Conservation (phyloP, 2,113 vertebrate species). For the Chaenogobius annularis region DNA sequence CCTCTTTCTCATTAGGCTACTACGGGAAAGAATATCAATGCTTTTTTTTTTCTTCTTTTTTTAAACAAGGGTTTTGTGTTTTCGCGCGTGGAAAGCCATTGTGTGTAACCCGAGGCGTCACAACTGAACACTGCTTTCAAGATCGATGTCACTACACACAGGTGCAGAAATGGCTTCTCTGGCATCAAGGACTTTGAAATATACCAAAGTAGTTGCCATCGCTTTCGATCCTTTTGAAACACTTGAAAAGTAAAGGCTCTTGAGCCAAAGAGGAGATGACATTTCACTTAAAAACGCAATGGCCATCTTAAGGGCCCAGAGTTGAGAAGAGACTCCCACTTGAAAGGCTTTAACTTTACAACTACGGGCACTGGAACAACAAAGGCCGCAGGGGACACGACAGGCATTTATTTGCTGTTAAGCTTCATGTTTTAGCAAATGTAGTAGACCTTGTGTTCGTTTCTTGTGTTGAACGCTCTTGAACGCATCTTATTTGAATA, state of each 20-base stretch:
- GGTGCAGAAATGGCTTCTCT: conserved; percentile 76
- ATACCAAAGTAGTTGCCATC: conserved; percentile 22
- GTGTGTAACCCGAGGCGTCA: conserved; percentile 56
- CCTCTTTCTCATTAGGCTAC: conserved; percentile 2
- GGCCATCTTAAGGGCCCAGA: conserved; percentile 60
- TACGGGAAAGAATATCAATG: conserved; percentile 29
- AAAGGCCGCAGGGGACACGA: neutral
- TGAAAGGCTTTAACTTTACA: conserved; percentile 53
- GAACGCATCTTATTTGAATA: neutral
- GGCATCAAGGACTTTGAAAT: conserved; percentile 63
- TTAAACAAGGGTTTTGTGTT: conserved; percentile 34
- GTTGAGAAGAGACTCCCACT: conserved; percentile 31
- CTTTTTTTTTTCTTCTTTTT: conserved; percentile 19
- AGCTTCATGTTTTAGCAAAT: neutral
- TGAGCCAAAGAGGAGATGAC: conserved; percentile 43
- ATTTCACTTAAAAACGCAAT: conserved; percentile 50
- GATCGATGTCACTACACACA: conserved; percentile 67
- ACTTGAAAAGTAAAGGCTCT: conserved; percentile 30
- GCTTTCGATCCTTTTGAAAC: conserved; percentile 9
- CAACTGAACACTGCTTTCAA: conserved; percentile 49
- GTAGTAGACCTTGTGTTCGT: neutral
- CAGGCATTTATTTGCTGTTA: neutral
- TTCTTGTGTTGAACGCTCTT: neutral
- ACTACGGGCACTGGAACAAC: conserved; percentile 11
- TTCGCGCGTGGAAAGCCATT: conserved; percentile 52